Evolutionary conservation across 2,113 vertebrate genomes (phyloP), one percentile per base, ranked within the genome.

Genomic region (Macaca fascicularis): DNA sequence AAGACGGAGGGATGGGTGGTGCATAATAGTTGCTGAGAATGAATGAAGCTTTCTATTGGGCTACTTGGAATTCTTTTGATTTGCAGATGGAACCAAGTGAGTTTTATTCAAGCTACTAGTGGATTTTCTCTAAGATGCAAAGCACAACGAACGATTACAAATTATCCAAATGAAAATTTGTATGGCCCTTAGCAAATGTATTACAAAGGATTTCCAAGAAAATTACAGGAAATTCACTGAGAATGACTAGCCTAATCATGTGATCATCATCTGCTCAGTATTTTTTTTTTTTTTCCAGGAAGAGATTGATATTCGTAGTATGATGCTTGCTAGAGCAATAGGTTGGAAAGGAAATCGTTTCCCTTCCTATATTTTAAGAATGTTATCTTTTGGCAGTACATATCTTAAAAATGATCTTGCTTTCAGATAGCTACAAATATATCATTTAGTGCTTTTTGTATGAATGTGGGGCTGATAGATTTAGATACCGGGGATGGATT

Each of bases 381-480:
- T 30, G 50, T 43, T 97, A 88, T 69, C 32, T 92, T 98, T 95
- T 94, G 55, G 72, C 80, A 96, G 50, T 84, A 92, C 70, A 87
- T 94, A 98, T 98, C 70, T 95, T 97, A 96, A 97, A 94, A 96
- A 97, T 95, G 93, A 97, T 86, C 79, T 55, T 85, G 72, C 87
- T 69, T 97, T 86, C 61, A 93, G 43, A 97, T 92, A 97, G 57
- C 61, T 97, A 78, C 59, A 97, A 81, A 98, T 96, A 92, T 89
- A 97, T 96, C 22, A 72, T 97, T 98, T 92, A 97, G 91, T 40
- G 95, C 81, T 98, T 97, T 98, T 98, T 98, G 89, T 95, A 98
- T 97, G 97, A 98, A 98, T 93, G 69, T 81, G 22, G 70, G 95
- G 35, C 97, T 97, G 97, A 98, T 98, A 97, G 97, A 96, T 97